Evolutionary conservation across 2,113 vertebrate genomes (phyloP).

Genomic region (Chloropsis hardwickii): DNA sequence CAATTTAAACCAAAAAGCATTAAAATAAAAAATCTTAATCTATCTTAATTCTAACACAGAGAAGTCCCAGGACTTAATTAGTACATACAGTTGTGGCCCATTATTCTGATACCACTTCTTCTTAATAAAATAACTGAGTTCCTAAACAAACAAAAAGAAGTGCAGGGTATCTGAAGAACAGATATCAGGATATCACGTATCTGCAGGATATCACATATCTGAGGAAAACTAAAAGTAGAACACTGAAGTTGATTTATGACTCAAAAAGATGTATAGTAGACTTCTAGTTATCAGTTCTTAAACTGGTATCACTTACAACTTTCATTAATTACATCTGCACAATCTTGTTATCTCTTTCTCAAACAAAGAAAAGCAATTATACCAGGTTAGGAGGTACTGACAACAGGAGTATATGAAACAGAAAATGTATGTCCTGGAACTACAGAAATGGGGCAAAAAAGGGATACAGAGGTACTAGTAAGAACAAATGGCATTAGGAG

Average conservation of each 20-base stretch:
- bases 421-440: background rate
- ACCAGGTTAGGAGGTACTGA: background rate
- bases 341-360: background rate
- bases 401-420: background rate
- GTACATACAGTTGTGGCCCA: background rate
- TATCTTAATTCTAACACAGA: background rate
- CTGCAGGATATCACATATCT: accelerated
- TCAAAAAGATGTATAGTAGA: background rate
- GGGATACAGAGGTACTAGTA: background rate
- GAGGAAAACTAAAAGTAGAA: background rate
- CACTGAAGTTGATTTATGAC: background rate
- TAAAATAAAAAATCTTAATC: background rate
- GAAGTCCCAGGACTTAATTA: background rate
- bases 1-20: background rate
- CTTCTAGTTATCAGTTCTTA: background rate
- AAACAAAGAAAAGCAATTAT: background rate
- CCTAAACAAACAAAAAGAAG: background rate
- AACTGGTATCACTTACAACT: background rate
- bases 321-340: background rate
- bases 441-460: background rate
- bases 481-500: background rate
- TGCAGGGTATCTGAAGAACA: too few species aligned
- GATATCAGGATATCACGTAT: too few species aligned
- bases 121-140: background rate
- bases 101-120: background rate